Base-by-base conservation (phyloP, 2,888 invertebrate genomes). In the Mylabris sibirica region DNA sequence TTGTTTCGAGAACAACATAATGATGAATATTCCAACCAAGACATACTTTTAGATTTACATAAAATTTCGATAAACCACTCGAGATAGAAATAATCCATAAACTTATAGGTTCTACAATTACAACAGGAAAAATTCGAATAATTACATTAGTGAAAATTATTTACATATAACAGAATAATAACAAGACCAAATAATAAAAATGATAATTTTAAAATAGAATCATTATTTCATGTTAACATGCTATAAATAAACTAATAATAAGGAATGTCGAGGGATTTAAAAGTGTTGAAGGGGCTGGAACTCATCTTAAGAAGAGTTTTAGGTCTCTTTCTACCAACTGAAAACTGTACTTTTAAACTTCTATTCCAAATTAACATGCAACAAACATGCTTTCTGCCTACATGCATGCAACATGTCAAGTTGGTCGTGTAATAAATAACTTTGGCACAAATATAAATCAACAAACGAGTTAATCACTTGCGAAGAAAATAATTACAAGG, bases 401-500 rank as follows among this genome's bases (percentile, higher is more conserved):
- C 84, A 82, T 84, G 81, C 84, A 84, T 83, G 83, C 84, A 84
- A 84, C 84, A 82, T 80, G 84, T 84, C 84, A 84, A 82, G 82
- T 81, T 77, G 82, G 74, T 75, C 72, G 75, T 77, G 79, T 80
- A 77, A 83, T 85, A 85, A 84, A 84, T 83, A 79, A 81, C 77
- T 71, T 74, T 78, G 82, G 79, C 80, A 80, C 81, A 82, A 82
- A 83, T 83, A 84, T 85, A 85, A 85, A 85, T 85, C 85, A 84
- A 84, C 83, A 81, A 84, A 84, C 84, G 84, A 85, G 85, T 85
- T 85, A 85, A 85, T 85, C 85, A 85, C 84, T 84, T 80, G 82
- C 81, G 81, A 82, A 82, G 84, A 84, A 84, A 85, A 85, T 85
- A 85, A 85, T 85, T 84, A 83, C 84, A 84, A 85, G 84, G 84